These are phyloP conservation scores for Trichogramma pretiosum DNA, from an alignment of 1,140 invertebrate genomes.

Conservation along the genomic window DNA sequence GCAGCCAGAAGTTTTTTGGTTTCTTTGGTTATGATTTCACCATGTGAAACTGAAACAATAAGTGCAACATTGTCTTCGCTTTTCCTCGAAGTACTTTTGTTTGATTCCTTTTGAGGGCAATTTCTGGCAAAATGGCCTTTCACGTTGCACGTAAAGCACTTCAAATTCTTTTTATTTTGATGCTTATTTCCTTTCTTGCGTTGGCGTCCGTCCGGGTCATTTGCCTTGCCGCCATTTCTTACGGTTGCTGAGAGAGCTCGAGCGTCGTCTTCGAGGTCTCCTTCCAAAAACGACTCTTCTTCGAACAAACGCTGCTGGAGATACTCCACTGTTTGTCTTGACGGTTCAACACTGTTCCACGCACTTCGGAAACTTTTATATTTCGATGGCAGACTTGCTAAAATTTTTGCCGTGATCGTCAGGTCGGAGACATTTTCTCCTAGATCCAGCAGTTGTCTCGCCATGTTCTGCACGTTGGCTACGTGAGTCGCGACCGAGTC, in stretches of 20 bases:
- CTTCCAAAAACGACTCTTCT: conserved; percentile 7
- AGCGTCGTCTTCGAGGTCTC: background rate
- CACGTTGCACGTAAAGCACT: conserved; percentile 3
- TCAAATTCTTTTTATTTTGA: background rate
- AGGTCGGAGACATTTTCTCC: conserved; percentile 18
- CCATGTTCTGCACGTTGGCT: conserved; percentile 18
- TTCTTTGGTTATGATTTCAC: background rate
- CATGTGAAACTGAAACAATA: background rate
- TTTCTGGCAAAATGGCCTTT: conserved; percentile 1
- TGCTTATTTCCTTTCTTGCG: background rate
- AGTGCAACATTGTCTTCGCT: background rate
- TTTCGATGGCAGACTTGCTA: conserved; percentile 16
- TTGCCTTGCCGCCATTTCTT: background rate
- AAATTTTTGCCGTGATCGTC: conserved; percentile 17
- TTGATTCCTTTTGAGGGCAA: background rate
- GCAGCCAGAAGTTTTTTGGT: background rate
- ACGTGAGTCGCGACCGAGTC: conserved; percentile 20
- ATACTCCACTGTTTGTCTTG: conserved; percentile 13
- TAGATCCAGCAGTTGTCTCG: conserved; percentile 15
- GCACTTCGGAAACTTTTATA: conserved; percentile 15
- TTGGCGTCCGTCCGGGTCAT: too few species aligned
- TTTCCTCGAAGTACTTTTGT: background rate
- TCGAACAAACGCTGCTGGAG: conserved; percentile 10
- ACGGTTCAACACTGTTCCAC: conserved; percentile 16
- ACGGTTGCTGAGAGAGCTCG: background rate